These are phyloP conservation scores for Tridacna crocea DNA, from an alignment of 2,888 invertebrate genomes.

Conservation along the genomic window DNA sequence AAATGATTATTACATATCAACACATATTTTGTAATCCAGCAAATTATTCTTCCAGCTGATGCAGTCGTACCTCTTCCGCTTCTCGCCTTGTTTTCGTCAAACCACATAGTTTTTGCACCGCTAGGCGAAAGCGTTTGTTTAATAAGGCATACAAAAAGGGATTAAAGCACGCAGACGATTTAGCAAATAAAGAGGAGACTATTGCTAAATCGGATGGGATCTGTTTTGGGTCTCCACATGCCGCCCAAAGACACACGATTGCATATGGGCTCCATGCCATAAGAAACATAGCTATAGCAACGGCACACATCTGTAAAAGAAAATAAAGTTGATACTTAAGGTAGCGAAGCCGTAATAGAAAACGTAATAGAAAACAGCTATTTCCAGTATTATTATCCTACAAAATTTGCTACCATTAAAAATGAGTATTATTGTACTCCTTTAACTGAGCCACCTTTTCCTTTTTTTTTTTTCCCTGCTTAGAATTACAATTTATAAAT, in stretches of 20 bases:
- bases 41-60: conserved; percentile 28
- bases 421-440: no score
- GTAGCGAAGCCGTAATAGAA: no score
- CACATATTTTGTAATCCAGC: no score
- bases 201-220: conserved; percentile 37
- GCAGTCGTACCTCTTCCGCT: conserved; percentile 29
- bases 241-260: conserved; percentile 62
- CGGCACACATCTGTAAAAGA: conserved; percentile 62
- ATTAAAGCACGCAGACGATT: conserved; percentile 68
- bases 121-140: conserved; percentile 60
- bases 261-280: conserved; percentile 73
- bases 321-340: no score
- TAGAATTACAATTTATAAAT: no score
- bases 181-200: conserved; percentile 69
- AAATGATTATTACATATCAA: no score
- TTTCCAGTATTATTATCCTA: no score
- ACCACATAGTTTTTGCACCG: conserved; percentile 44
- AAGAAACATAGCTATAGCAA: conserved; percentile 61
- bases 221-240: conserved; percentile 47
- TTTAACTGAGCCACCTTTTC: no score
- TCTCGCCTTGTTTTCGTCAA: conserved; percentile 33
- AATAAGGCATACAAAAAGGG: conserved; percentile 67
- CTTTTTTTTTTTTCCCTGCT: no score
- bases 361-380: no score
- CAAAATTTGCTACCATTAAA: no score